phyloP scores from a whole-genome alignment of 2,113 vertebrate species.

The Donacobius atricapilla region DNA sequence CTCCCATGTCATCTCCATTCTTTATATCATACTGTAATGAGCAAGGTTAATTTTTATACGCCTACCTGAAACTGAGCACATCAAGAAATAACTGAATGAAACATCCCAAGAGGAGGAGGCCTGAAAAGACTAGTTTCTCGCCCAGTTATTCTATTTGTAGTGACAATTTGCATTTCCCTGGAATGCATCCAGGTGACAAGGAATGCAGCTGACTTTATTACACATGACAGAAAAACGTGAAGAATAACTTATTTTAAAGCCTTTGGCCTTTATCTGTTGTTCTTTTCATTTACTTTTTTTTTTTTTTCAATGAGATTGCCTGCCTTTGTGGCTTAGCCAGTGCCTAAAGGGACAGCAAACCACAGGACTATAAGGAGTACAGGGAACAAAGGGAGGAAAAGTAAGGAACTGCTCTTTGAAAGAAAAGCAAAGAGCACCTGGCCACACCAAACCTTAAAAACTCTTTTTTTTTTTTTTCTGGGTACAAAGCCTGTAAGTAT shows the following conservation, averaged over 20 bases:
- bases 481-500: neutral
- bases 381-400: neutral
- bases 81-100: neutral
- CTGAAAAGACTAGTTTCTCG: constrained; percentile 5
- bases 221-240: constrained; percentile 27
- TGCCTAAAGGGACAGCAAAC: neutral
- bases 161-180: constrained; percentile 37
- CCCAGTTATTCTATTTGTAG: constrained; percentile 22
- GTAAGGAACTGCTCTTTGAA: neutral
- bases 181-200: constrained; percentile 16
- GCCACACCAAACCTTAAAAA: neutral
- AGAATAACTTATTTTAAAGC: constrained; percentile 31
- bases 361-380: neutral
- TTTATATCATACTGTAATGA: neutral
- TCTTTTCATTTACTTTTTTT: neutral
- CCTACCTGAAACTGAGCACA: neutral
- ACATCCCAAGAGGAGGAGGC: neutral
- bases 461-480: neutral
- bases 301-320: neutral
- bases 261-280: constrained; percentile 15
- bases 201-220: constrained; percentile 22
- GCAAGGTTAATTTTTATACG: neutral
- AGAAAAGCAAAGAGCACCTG: neutral
- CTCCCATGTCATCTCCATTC: neutral
- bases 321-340: neutral